Evolutionary conservation across 2,113 vertebrate genomes (phyloP).

Genomic region (Elgaria multicarinata): DNA sequence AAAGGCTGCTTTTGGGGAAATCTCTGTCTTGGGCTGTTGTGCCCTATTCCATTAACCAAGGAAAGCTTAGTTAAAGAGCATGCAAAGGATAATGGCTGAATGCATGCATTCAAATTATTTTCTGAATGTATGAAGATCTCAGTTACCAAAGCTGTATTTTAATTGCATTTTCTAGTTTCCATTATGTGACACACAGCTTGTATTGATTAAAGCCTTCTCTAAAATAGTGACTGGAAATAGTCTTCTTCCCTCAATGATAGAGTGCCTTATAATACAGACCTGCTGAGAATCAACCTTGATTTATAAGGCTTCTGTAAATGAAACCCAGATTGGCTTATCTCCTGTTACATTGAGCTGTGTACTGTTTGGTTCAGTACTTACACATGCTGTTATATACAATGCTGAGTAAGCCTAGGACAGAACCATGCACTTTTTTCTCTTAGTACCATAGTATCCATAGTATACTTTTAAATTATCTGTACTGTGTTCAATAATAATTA

Average conservation of each 20-base stretch:
- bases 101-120: conserved; percentile 20
- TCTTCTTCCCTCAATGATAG: neutral
- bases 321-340: conserved; percentile 15
- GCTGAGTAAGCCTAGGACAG: neutral
- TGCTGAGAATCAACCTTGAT: conserved; percentile 34
- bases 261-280: neutral
- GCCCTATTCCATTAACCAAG: neutral
- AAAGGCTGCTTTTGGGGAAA: neutral
- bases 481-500: neutral
- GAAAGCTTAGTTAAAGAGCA: conserved; percentile 18
- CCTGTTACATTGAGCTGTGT: conserved; percentile 28
- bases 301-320: conserved; percentile 13
- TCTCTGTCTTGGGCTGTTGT: neutral
- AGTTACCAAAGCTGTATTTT: conserved; percentile 39
- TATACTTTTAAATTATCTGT: neutral
- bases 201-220: conserved; percentile 33
- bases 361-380: neutral
- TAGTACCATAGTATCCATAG: neutral
- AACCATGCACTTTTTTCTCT: neutral
- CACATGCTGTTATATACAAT: neutral
- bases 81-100: conserved; percentile 30
- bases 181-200: neutral
- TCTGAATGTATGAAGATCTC: conserved; percentile 44
- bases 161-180: conserved; percentile 35
- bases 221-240: conserved; percentile 25